phyloP scores from a whole-genome alignment of 2,797 vertebrate species.

The Rhyacichthys aspro region DNA sequence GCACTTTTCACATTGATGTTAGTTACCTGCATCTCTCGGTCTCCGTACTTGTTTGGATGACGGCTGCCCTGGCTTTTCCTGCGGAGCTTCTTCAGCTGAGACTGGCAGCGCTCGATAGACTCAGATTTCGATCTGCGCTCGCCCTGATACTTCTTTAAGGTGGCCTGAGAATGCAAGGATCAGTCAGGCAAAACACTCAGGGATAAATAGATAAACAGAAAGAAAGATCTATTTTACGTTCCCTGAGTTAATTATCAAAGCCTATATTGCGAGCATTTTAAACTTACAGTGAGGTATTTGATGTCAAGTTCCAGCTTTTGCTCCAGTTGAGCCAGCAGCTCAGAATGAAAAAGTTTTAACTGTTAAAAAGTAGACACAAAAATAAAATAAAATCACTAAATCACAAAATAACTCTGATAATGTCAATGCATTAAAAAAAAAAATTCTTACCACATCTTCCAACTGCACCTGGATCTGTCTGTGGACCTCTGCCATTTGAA shows the following conservation, averaged over 20 bases:
- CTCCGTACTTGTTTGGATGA: conserved; percentile 89
- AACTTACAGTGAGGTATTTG: conserved; percentile 86
- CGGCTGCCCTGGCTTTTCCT: conserved; percentile 87
- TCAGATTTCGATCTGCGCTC: conserved; percentile 85
- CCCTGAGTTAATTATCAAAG: no score
- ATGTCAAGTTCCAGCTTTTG: conserved; percentile 88
- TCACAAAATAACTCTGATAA: no score
- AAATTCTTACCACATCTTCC: conserved; percentile 84
- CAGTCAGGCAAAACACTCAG: background rate
- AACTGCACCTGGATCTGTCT: conserved; percentile 88
- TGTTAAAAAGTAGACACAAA: conserved; percentile 50
- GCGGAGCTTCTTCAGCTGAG: conserved; percentile 88
- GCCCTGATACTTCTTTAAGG: conserved; percentile 87
- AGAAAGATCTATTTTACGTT: no score
- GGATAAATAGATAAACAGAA: no score
- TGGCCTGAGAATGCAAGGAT: conserved; percentile 71
- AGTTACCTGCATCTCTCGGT: conserved; percentile 87
- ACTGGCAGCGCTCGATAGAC: conserved; percentile 86
- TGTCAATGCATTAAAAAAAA: no score
- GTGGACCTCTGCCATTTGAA: conserved; percentile 91
- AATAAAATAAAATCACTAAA: background rate
- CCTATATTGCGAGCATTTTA: background rate
- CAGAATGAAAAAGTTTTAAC: conserved; percentile 87
- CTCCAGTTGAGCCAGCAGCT: conserved; percentile 86
- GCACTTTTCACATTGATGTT: no score